phyloP scores from a whole-genome alignment of 1,140 invertebrate genomes.

The Musca domestica region DNA sequence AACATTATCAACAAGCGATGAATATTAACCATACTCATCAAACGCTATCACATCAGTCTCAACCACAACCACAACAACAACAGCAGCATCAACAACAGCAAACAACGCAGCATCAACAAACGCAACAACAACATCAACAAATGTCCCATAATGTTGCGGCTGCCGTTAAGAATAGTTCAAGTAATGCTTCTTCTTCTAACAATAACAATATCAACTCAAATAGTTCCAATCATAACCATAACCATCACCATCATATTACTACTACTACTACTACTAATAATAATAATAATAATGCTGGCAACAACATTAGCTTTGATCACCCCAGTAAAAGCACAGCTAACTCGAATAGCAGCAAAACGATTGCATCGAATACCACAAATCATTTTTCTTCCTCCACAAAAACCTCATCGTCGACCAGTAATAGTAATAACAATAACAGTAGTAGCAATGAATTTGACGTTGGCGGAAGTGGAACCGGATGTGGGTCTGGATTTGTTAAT shows the following conservation, averaged over 20 bases:
- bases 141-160: slow-evolving; percentile 26
- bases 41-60: slow-evolving; percentile 10
- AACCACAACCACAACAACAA: slow-evolving; percentile 23
- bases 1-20: slow-evolving; percentile 25
- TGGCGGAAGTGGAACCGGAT: slow-evolving; percentile 41
- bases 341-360: slow-evolving; percentile 13
- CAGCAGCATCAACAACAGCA: slow-evolving; percentile 28
- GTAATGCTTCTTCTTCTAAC: slow-evolving; percentile 22
- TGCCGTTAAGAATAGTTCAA: slow-evolving; percentile 30
- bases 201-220: slow-evolving; percentile 26
- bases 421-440: slow-evolving; percentile 27
- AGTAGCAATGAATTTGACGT: slow-evolving; percentile 21
- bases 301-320: slow-evolving; percentile 20
- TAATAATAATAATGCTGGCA: slow-evolving; percentile 33
- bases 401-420: slow-evolving; percentile 5
- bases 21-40: slow-evolving; percentile 17
- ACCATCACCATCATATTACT: slow-evolving; percentile 21
- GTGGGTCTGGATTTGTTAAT: slow-evolving; percentile 44
- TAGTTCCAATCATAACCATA: slow-evolving; percentile 29
- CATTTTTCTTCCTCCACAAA: slow-evolving; percentile 23
- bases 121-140: slow-evolving; percentile 29
- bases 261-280: slow-evolving; percentile 26
- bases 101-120: slow-evolving; percentile 32
- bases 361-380: slow-evolving; percentile 16
- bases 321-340: background rate